A percentile compares a stretch with the other conserved stretches of the same genome.
phyloP scores from a whole-genome alignment of 1,140 invertebrate species.

The Augochlora pura region DNA sequence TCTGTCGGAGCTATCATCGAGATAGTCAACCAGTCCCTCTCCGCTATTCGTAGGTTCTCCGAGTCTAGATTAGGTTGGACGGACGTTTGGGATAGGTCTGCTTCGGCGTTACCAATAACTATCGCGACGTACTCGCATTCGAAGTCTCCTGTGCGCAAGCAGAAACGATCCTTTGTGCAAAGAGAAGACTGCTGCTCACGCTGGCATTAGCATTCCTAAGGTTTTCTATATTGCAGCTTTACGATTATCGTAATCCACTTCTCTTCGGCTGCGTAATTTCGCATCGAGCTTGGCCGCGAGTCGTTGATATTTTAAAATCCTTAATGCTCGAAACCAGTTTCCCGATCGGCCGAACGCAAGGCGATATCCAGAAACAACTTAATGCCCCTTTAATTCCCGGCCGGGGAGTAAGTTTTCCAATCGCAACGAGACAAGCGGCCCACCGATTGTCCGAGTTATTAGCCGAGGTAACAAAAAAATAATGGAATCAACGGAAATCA shows the following conservation, averaged over 20 bases:
- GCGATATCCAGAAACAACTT: constrained; percentile 28
- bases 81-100: no score
- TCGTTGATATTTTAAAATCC: constrained; percentile 19
- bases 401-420: constrained; percentile 3
- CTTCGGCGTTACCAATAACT: no score
- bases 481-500: no score
- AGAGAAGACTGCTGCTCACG: not conserved
- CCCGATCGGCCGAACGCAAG: not conserved
- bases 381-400: constrained; percentile 11
- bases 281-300: not conserved
- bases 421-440: not conserved
- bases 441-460: not conserved
- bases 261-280: constrained; percentile 14
- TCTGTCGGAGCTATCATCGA: no score
- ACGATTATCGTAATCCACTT: constrained; percentile 44
- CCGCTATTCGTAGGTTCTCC: no score
- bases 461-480: not conserved
- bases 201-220: constrained; percentile 10
- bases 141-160: no score
- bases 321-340: constrained; percentile 37
- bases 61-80: no score
- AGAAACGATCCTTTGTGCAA: no score
- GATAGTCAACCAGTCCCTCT: no score
- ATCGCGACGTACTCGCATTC: no score
- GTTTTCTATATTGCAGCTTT: not conserved